These are phyloP conservation scores for Pelecanoides urinatrix DNA, from an alignment of 2,113 vertebrate species.

Conservation along the genomic window DNA sequence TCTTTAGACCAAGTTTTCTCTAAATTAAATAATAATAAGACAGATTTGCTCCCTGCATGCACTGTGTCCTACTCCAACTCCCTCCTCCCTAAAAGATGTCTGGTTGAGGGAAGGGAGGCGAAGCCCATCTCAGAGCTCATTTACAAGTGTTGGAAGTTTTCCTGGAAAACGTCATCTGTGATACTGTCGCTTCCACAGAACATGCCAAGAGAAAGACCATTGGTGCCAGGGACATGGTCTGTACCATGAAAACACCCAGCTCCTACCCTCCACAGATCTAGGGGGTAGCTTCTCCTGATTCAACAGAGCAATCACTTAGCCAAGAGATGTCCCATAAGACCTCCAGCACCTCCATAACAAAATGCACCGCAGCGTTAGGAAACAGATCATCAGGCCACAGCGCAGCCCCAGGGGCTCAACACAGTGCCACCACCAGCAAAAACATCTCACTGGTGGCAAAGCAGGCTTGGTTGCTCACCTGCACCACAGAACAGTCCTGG, in stretches of 20 bases:
- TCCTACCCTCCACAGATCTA: neutral
- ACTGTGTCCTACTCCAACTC: neutral
- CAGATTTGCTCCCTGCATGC: neutral
- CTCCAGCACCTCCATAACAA: neutral
- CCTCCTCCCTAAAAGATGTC: neutral
- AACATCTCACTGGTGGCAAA: neutral
- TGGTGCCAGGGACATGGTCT: neutral
- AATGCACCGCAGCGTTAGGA: neutral
- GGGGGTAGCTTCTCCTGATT: neutral
- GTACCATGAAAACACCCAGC: neutral
- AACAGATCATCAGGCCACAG: neutral
- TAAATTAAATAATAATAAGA: neutral
- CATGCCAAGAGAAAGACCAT: conserved; percentile 41
- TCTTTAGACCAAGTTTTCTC: neutral
- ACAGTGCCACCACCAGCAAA: neutral
- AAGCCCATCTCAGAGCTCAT: neutral
- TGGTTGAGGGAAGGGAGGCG: neutral
- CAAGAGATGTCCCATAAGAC: neutral
- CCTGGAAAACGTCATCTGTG: neutral
- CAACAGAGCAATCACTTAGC: neutral
- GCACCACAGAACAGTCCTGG: neutral
- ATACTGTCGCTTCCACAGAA: conserved; percentile 41
- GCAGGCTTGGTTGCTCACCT: neutral
- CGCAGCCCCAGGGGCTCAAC: neutral
- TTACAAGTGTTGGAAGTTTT: conserved; percentile 35